These are phyloP conservation scores for Uromys caudimaculatus DNA, from an alignment of 2,797 vertebrate species.

Conservation along the genomic window DNA sequence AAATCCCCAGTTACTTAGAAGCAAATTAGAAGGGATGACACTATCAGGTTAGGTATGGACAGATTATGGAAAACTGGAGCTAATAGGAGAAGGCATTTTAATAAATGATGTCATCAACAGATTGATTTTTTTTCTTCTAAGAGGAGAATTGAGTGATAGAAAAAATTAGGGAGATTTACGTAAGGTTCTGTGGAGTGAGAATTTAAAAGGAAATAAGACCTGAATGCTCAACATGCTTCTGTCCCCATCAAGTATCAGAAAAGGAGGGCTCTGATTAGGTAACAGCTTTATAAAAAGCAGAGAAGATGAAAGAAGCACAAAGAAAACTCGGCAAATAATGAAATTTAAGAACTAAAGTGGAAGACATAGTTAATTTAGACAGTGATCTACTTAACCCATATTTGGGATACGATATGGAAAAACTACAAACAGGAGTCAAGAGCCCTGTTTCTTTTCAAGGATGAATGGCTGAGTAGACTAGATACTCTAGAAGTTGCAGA, in stretches of 20 bases:
- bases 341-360: background rate
- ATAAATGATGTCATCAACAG: background rate
- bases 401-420: background rate
- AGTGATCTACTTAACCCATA: background rate
- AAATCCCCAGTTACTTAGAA: background rate
- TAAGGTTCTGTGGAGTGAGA: background rate
- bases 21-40: background rate
- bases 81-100: slow-evolving; percentile 23
- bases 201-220: background rate
- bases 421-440: background rate
- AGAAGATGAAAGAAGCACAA: background rate
- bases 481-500: background rate
- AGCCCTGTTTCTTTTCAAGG: background rate
- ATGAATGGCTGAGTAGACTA: background rate
- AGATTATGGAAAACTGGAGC: background rate
- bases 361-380: background rate
- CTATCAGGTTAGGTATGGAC: background rate
- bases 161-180: background rate
- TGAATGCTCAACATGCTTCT: background rate
- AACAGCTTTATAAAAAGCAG: background rate
- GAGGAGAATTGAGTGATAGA: slow-evolving; percentile 10
- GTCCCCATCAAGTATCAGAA: background rate
- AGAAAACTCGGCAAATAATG: background rate
- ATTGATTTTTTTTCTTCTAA: slow-evolving; percentile 39
- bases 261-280: background rate